These are phyloP conservation scores for Acanthococcus lagerstroemiae DNA, from an alignment of 2,888 invertebrate species.

Conservation along the genomic window DNA sequence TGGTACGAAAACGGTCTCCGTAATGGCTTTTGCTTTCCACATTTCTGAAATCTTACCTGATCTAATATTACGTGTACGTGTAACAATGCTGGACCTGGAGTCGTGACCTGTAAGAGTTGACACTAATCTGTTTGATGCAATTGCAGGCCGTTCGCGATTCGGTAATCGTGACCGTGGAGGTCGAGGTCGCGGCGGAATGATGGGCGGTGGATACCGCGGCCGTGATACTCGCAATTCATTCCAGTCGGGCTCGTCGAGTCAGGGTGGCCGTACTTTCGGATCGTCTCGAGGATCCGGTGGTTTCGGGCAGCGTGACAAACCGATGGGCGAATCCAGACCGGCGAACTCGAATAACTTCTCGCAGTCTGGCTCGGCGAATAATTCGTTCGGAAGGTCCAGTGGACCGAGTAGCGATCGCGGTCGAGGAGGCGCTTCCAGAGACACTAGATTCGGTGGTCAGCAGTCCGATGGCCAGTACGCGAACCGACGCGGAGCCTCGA, in stretches of 20 bases:
- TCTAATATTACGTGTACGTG: neutral
- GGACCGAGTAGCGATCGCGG: neutral
- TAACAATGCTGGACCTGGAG: neutral
- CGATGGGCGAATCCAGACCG: neutral
- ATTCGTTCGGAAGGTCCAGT: neutral
- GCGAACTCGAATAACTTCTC: neutral
- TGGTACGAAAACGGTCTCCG: too few relatives aligned
- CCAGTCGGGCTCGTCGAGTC: neutral
- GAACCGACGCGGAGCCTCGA: conserved; percentile 26
- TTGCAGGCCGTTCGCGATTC: conserved; percentile 13
- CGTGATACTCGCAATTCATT: neutral
- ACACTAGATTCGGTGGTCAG: neutral
- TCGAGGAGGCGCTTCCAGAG: neutral
- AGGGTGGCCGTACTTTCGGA: neutral
- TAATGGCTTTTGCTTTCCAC: neutral
- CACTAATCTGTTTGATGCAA: neutral
- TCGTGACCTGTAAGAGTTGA: too few relatives aligned
- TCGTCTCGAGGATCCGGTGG: too few relatives aligned
- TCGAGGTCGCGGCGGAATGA: neutral
- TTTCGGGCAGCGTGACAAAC: too few relatives aligned
- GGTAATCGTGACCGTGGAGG: conserved; percentile 13
- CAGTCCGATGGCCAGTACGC: conserved; percentile 6
- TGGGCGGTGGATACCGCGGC: neutral
- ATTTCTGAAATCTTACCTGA: neutral
- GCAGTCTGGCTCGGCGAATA: neutral